phyloP scores from a whole-genome alignment of 2,113 vertebrate species.

The Prinia subflava region DNA sequence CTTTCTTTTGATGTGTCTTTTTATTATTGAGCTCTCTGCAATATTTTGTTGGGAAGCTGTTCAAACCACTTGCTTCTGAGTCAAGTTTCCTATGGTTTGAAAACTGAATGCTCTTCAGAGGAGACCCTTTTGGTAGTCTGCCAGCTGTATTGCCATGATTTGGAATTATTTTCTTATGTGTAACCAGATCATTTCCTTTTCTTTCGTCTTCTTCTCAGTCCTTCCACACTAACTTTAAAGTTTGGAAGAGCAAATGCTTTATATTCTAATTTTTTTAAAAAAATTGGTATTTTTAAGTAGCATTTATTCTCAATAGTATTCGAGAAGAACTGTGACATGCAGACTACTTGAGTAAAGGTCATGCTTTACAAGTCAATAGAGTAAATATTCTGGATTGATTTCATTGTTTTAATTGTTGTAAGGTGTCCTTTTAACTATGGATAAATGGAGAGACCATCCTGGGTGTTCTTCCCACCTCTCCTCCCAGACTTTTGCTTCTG shows the following conservation, averaged over 20 bases:
- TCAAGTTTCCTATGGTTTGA: not conserved
- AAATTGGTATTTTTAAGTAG: not conserved
- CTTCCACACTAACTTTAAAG: not conserved
- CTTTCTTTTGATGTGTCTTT: not conserved
- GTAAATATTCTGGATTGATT: conserved; percentile 48
- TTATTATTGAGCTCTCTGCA: not conserved
- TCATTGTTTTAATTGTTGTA: conserved; percentile 37
- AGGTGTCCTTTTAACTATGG: not conserved
- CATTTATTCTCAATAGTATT: not conserved
- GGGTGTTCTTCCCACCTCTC: not conserved
- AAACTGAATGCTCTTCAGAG: not conserved
- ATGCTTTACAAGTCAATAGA: not conserved
- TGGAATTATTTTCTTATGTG: not conserved
- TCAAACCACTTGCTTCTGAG: not conserved
- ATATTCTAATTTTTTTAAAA: not conserved
- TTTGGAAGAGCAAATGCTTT: not conserved
- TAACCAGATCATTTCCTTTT: not conserved
- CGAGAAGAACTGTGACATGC: not conserved
- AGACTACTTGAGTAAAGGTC: conserved; percentile 7
- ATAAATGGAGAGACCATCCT: not conserved
- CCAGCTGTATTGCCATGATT: not conserved
- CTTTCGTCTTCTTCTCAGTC: not conserved
- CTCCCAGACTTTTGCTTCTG: not conserved
- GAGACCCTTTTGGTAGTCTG: not conserved
- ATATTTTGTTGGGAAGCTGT: not conserved